Percentiles rank a stretch among this genome's conserved stretches.
Conservation (phyloP, 2,797 vertebrate species). For the Notamacropus eugenii region DNA sequence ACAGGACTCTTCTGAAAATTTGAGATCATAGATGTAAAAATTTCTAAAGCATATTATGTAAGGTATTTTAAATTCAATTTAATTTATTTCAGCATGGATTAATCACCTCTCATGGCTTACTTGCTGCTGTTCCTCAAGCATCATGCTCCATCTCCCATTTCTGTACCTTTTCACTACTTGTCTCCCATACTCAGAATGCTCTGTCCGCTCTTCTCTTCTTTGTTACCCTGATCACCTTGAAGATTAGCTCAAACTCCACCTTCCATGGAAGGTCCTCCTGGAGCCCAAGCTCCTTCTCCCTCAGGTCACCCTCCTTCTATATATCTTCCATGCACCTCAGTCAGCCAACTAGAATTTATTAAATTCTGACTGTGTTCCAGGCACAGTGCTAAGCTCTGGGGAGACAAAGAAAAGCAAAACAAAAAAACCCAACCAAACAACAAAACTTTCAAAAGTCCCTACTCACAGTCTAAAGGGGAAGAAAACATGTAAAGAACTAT, state of each 20-base stretch:
- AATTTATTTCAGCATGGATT: not conserved
- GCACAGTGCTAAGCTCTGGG: not conserved
- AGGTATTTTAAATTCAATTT: not conserved
- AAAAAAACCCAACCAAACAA: not conserved
- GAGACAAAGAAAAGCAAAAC: not conserved
- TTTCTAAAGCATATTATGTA: not conserved
- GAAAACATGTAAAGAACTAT: not conserved
- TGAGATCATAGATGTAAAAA: not conserved
- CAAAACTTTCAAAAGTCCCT: not conserved
- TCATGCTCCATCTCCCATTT: not conserved
- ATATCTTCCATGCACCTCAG: not conserved
- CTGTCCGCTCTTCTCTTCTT: not conserved
- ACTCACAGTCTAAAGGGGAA: not conserved
- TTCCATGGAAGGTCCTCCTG: not conserved
- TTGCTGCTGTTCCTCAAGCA: not conserved
- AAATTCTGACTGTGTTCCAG: not conserved
- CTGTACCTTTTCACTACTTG: not conserved
- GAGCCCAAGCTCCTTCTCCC: not conserved
- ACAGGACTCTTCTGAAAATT: not conserved
- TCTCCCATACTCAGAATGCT: not conserved
- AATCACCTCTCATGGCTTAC: not conserved
- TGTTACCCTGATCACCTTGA: not conserved
- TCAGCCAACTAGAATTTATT: not conserved
- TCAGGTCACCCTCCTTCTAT: not conserved
- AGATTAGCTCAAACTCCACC: not conserved